Evolutionary conservation across 2,113 vertebrate species (phyloP).

Genomic region (Rhinogobius similis): DNA sequence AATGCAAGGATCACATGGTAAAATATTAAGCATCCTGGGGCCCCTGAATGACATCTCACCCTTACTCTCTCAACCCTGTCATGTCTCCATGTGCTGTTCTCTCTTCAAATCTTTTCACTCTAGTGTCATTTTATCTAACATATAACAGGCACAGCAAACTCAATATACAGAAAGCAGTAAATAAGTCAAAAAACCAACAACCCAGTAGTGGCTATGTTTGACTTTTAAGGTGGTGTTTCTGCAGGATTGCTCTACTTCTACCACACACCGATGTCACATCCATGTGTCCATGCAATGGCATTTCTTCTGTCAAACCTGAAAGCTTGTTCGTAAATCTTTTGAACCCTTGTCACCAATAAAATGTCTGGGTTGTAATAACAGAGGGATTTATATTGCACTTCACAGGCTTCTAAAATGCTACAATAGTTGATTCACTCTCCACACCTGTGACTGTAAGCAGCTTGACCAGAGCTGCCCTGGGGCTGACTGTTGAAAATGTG

Average conservation of each 20-base stretch:
- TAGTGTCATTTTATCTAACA: constrained; percentile 12
- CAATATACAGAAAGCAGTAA: neutral
- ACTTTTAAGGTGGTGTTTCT: neutral
- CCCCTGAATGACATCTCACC: constrained; percentile 72
- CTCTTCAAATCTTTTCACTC: constrained; percentile 13
- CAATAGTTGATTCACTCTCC: too few species aligned
- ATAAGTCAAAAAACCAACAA: neutral
- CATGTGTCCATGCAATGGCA: too few species aligned
- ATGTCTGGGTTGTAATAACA: neutral
- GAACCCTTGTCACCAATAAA: neutral
- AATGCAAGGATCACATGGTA: constrained; percentile 70
- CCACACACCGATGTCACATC: neutral
- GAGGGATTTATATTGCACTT: too few species aligned
- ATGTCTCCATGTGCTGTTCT: constrained; percentile 52
- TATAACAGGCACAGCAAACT: constrained; percentile 6
- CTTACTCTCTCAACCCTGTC: constrained; percentile 61
- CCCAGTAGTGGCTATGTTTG: neutral
- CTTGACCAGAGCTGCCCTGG: too few species aligned
- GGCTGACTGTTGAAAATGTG: too few species aligned
- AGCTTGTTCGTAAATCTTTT: too few species aligned
- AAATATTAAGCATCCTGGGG: constrained; percentile 77
- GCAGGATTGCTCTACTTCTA: too few species aligned
- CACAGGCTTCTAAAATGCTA: too few species aligned
- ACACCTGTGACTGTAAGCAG: too few species aligned
- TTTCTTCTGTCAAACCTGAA: too few species aligned